Base-by-base conservation (phyloP, 2,888 invertebrate species). In the Phytoseiulus persimilis region DNA sequence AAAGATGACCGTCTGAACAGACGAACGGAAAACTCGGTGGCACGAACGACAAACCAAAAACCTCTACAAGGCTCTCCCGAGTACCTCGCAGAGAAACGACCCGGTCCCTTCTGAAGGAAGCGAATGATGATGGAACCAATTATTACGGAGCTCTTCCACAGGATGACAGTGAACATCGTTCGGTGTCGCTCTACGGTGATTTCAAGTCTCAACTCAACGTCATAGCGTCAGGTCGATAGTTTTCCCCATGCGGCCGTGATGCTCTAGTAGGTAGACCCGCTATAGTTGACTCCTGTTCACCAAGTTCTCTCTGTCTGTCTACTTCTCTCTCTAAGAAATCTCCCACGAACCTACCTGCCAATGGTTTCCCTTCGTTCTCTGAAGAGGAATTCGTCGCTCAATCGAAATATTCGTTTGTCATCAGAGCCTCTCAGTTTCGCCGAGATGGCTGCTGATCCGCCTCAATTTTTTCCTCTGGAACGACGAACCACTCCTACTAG, bases 111-210 rank as follows among this genome's bases (percentile, higher is more conserved):
- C 65, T 3, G 18, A 28, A 65, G 18, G 65, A 28, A 65, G 28
- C 65, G 1, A 65, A 65, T 65, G 65, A 65, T 28, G 65, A 65
- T 28, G 65, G 65, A 65, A 65, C 14, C 28, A 28, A 65, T 23
- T 65, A 65, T 31, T 11, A 87, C 32, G 87, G 23, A 87, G 87
- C 87, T 87, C 87, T 87, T 87, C 87, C 39, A 87, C 87, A 31
- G 87, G 87, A 87, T 87, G 87, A 87, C 87, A 45, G 87, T 87
- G 87, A 87, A 87, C 87, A 87, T 87, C 87, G 87, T 87, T 87
- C 87, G 87, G 87, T 87, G 87, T 87, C 87, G 32, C 39, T 87
- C 87, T 65, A 65, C 65, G 65, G 65, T 65, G 65, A 65, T 65
- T 65, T 65, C 65, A 65, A 65, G 65, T 65, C 65, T 65, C 65